A percentile compares a stretch with the other conserved stretches of the same genome.
These are phyloP conservation scores for Tadarida brasiliensis DNA, from an alignment of 2,797 vertebrate genomes.

Conservation along the genomic window DNA sequence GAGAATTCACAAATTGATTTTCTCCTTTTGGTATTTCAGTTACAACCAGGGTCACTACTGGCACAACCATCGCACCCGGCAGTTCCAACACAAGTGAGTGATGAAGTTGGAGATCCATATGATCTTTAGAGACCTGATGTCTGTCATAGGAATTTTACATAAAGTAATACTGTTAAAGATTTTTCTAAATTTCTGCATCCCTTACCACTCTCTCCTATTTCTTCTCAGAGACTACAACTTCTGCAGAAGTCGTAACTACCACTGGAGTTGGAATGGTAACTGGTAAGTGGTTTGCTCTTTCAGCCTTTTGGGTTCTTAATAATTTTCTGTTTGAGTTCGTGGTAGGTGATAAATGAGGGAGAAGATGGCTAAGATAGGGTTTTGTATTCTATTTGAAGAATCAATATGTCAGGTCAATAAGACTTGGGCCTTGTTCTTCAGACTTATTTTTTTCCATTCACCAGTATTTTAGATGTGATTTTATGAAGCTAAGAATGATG, in stretches of 20 bases:
- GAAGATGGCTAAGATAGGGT: neutral
- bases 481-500: neutral
- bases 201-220: neutral
- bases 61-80: neutral
- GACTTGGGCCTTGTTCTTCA: neutral
- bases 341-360: neutral
- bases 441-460: neutral
- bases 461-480: neutral
- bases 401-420: neutral
- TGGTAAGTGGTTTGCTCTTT: neutral
- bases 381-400: slow-evolving; percentile 4
- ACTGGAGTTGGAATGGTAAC: neutral
- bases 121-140: neutral
- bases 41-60: neutral
- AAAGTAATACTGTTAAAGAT: neutral
- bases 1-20: neutral
- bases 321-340: neutral
- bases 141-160: neutral
- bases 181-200: neutral
- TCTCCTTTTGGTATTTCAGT: slow-evolving; percentile 40
- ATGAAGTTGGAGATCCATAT: neutral
- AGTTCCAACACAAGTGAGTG: neutral
- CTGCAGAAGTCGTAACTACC: neutral
- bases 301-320: neutral
- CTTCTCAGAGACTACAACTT: slow-evolving; percentile 24